Evolutionary conservation across 1,140 invertebrate species (phyloP).

Genomic region (Paralvinella palmiformis): DNA sequence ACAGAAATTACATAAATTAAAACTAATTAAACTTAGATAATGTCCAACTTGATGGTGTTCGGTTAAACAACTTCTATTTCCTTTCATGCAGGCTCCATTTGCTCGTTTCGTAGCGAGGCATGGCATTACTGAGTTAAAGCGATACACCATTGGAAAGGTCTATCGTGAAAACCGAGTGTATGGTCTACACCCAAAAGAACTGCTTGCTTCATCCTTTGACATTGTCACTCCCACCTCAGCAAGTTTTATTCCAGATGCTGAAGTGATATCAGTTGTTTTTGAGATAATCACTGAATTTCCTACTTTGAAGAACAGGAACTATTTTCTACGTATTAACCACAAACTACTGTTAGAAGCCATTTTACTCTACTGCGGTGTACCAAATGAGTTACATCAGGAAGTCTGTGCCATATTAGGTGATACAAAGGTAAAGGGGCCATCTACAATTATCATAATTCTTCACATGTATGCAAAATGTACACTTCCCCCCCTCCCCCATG

Average conservation of each 20-base stretch:
- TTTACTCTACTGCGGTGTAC: constrained; percentile 73
- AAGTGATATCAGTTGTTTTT: constrained; percentile 70
- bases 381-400: constrained; percentile 63
- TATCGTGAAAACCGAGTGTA: constrained; percentile 75
- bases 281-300: constrained; percentile 72
- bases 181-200: constrained; percentile 80
- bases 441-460: too few species aligned
- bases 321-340: constrained; percentile 76
- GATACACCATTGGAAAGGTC: constrained; percentile 80
- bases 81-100: constrained; percentile 60
- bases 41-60: not conserved
- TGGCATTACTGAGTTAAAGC: constrained; percentile 67
- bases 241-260: constrained; percentile 74
- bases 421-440: constrained; percentile 58
- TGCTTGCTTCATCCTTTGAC: constrained; percentile 88
- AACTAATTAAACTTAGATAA: not conserved
- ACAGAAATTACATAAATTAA: not conserved
- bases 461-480: too few species aligned
- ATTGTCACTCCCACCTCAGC: constrained; percentile 64
- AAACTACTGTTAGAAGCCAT: constrained; percentile 70
- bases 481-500: too few species aligned
- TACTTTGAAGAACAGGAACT: constrained; percentile 60
- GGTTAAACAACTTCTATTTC: not conserved
- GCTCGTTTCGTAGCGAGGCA: constrained; percentile 77
- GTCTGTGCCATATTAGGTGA: constrained; percentile 62